Evolutionary conservation across 2,797 vertebrate genomes (phyloP).

Genomic region (Erpetoichthys calabaricus): DNA sequence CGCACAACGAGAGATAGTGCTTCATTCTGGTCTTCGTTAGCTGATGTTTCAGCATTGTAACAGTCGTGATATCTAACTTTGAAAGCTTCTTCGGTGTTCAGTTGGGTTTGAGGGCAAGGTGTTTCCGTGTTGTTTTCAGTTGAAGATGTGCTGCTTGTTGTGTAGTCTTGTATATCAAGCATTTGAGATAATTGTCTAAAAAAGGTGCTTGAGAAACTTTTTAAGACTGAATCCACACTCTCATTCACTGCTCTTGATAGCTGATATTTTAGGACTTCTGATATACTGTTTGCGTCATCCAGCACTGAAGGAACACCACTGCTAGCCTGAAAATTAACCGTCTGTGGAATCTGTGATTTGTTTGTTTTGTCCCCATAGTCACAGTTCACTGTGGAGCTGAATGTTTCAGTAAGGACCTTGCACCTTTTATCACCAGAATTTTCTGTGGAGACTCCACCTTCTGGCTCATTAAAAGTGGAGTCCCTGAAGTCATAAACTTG

Average conservation of each 20-base stretch:
- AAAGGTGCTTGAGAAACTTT: conserved; percentile 42
- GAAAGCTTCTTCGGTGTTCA: conserved; percentile 31
- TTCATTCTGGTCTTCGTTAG: conserved; percentile 45
- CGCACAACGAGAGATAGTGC: conserved; percentile 45
- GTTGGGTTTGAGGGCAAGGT: conserved; percentile 26
- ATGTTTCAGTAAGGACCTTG: conserved; percentile 16
- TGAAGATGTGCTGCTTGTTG: conserved; percentile 18
- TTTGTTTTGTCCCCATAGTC: conserved; percentile 23
- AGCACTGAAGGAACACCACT: conserved; percentile 26
- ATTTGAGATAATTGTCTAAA: conserved; percentile 36
- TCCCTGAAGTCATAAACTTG: conserved; percentile 49
- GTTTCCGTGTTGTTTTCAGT: conserved; percentile 34
- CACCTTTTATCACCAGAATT: conserved; percentile 16
- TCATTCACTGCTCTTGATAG: conserved; percentile 55
- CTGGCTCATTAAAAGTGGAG: conserved; percentile 22
- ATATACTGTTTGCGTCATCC: conserved; percentile 42
- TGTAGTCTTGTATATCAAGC: conserved; percentile 25
- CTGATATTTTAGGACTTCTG: conserved; percentile 68
- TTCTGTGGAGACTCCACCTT: conserved; percentile 15
- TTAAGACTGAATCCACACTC: conserved; percentile 71
- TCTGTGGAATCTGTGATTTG: conserved; percentile 17
- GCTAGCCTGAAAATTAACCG: conserved; percentile 27
- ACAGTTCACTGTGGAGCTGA: conserved; percentile 12
- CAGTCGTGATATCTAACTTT: conserved; percentile 39
- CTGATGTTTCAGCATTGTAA: conserved; percentile 36